A percentile compares a stretch with the other conserved stretches of the same genome.
Conservation (phyloP, 2,888 invertebrate genomes). For the Aphrophora alni region DNA sequence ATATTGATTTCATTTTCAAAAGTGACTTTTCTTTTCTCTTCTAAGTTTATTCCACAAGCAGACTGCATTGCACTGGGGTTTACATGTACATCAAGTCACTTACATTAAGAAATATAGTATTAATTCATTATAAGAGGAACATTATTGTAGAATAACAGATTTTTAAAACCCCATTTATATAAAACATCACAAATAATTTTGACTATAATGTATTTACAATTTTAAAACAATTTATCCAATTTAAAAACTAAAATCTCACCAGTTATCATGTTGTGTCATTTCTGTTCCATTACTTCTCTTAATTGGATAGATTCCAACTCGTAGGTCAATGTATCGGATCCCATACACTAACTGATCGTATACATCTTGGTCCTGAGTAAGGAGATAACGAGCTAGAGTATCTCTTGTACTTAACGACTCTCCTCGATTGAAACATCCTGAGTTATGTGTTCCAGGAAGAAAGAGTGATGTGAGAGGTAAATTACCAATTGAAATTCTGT, state of each 20-base stretch:
- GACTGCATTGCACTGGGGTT: too few species aligned
- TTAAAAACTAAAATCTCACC: too few species aligned
- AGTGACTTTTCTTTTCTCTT: too few species aligned
- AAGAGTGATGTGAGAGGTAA: constrained; percentile 63
- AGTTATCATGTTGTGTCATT: constrained; percentile 37
- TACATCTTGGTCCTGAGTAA: constrained; percentile 77
- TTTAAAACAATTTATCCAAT: too few species aligned
- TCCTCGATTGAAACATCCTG: constrained; percentile 61
- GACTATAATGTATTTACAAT: too few species aligned
- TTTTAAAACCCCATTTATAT: background rate
- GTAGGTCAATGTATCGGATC: constrained; percentile 80
- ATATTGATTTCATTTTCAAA: too few species aligned
- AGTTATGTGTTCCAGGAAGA: constrained; percentile 66
- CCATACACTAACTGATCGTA: constrained; percentile 88
- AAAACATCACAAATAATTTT: too few species aligned
- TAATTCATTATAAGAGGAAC: background rate
- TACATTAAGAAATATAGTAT: background rate
- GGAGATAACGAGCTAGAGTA: constrained; percentile 57
- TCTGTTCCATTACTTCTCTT: constrained; percentile 43
- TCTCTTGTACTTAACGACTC: constrained; percentile 57
- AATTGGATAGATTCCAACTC: constrained; percentile 71
- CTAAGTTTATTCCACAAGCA: too few species aligned
- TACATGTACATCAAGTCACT: too few species aligned
- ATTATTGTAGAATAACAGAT: too few species aligned
- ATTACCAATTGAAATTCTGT: constrained; percentile 58